Percentiles rank a stretch among this genome's conserved stretches.
Conservation (phyloP, 2,113 vertebrate genomes). For the Syngnathus floridae region DNA sequence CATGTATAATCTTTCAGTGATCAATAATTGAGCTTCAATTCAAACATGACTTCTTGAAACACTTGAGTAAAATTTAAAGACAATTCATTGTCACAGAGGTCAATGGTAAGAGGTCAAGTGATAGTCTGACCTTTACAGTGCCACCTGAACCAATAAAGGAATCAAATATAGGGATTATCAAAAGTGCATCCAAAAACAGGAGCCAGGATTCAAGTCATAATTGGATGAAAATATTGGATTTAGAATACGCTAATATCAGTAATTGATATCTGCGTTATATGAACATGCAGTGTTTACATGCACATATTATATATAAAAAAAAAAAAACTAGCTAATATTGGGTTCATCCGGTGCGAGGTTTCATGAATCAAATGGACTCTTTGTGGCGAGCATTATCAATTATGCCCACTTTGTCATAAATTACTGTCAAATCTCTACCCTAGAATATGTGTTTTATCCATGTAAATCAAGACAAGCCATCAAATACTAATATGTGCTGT, state of each 20-base stretch:
- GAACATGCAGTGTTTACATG: slow-evolving; percentile 5
- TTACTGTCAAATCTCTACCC: slow-evolving; percentile 15
- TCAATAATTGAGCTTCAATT: too few relatives aligned
- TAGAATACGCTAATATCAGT: slow-evolving; percentile 24
- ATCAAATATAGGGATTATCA: slow-evolving; percentile 29
- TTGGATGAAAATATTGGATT: slow-evolving; percentile 27
- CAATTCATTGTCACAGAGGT: slow-evolving; percentile 41
- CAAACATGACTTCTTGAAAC: not conserved
- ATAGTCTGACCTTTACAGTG: slow-evolving; percentile 51
- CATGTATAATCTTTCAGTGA: too few relatives aligned
- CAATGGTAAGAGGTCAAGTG: slow-evolving; percentile 35
- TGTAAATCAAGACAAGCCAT: slow-evolving; percentile 19
- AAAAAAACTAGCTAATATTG: not conserved
- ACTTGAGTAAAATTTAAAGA: slow-evolving; percentile 25
- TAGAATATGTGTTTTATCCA: slow-evolving; percentile 29
- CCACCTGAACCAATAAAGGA: slow-evolving; percentile 49
- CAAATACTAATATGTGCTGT: slow-evolving; percentile 9
- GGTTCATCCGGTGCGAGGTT: slow-evolving; percentile 9
- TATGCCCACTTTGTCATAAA: slow-evolving; percentile 35
- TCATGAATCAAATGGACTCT: slow-evolving; percentile 19
- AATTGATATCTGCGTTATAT: slow-evolving; percentile 19
- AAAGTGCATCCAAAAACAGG: slow-evolving; percentile 38
- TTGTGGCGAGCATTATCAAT: slow-evolving; percentile 22
- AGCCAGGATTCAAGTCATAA: slow-evolving; percentile 29
- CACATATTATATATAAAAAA: too few relatives aligned